A percentile compares a stretch with the other conserved stretches of the same genome.
Conservation (phyloP, 1,140 invertebrate genomes). For the Oryctes rhinoceros region DNA sequence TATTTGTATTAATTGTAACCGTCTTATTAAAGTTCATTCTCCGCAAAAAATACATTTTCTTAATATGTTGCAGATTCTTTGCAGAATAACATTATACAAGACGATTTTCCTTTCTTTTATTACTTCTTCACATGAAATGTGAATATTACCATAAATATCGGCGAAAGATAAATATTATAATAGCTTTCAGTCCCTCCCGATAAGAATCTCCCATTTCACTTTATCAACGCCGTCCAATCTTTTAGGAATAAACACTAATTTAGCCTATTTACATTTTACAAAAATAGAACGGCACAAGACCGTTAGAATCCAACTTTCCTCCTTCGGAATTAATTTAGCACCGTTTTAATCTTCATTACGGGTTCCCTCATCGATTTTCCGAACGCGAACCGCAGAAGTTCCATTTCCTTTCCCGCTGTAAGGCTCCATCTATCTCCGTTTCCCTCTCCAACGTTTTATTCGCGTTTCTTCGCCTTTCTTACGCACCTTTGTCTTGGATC, state of each 20-base stretch:
- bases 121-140: neutral
- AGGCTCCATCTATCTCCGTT: neutral
- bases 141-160: neutral
- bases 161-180: neutral
- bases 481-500: slow-evolving; percentile 8
- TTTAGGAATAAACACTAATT: neutral
- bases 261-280: slow-evolving; percentile 9
- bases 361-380: neutral
- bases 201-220: neutral
- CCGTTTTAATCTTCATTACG: slow-evolving; percentile 10
- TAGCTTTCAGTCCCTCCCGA: neutral
- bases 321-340: neutral
- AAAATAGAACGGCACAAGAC: neutral
- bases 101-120: too few species aligned
- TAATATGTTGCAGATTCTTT: too few species aligned
- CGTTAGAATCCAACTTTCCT: neutral
- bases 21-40: too few species aligned
- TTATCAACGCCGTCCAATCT: neutral
- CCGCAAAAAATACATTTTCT: too few species aligned
- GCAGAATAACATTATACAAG: too few species aligned
- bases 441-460: neutral
- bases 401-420: neutral
- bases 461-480: neutral
- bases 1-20: too few species aligned
- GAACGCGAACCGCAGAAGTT: neutral